phyloP scores from a whole-genome alignment of 2,797 vertebrate genomes.

The Semaprochilodus insignis region DNA sequence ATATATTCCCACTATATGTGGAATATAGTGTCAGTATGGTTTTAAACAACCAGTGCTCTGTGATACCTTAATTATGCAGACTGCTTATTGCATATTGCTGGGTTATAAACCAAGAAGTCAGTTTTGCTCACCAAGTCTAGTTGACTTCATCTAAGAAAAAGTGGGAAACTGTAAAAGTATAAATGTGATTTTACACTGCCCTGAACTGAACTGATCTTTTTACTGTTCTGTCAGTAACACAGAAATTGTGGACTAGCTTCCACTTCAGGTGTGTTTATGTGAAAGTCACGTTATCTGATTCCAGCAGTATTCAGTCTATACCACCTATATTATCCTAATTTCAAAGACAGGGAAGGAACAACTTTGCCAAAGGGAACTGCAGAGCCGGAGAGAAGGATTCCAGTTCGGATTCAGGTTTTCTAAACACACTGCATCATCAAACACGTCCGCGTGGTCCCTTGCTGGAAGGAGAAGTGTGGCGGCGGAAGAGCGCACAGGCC shows the following conservation, averaged over 20 bases:
- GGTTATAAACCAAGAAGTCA: background rate
- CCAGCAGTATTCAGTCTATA: background rate
- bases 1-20: too few relatives aligned
- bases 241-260: background rate
- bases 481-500: conserved; percentile 48
- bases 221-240: background rate
- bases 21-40: background rate
- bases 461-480: conserved; percentile 14
- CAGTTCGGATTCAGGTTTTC: conserved; percentile 7
- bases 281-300: background rate
- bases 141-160: background rate
- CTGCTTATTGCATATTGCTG: background rate
- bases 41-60: background rate
- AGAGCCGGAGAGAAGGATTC: conserved; percentile 2
- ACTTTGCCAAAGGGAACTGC: background rate
- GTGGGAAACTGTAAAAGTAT: too few relatives aligned
- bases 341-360: background rate
- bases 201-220: too few relatives aligned
- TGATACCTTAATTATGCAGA: background rate
- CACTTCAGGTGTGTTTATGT: background rate
- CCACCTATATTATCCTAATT: background rate
- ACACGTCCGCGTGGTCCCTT: conserved; percentile 1
- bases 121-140: background rate
- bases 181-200: background rate
- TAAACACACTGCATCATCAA: conserved; percentile 22